Conservation (phyloP, 2,113 vertebrate species). For the Paedocypris sp. region DNA sequence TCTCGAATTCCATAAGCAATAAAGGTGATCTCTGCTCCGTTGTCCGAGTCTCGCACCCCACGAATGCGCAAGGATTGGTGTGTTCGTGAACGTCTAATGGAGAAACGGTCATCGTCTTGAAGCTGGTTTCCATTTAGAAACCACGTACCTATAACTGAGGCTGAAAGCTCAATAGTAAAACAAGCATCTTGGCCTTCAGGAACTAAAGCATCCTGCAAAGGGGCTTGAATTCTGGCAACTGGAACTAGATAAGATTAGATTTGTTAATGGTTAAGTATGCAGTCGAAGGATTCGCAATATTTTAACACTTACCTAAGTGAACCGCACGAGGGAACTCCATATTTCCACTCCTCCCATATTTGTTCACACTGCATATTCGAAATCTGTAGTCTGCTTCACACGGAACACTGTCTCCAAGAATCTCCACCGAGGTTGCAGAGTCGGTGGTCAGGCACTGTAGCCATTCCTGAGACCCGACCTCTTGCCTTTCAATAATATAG, state of each 20-base stretch:
- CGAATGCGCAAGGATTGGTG: slow-evolving; percentile 74
- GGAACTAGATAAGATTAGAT: slow-evolving; percentile 61
- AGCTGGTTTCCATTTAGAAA: slow-evolving; percentile 71
- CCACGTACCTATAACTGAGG: slow-evolving; percentile 73
- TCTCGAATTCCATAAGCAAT: slow-evolving; percentile 69
- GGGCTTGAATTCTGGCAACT: slow-evolving; percentile 71
- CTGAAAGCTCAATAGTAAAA: slow-evolving; percentile 82
- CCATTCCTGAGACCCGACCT: slow-evolving; percentile 77
- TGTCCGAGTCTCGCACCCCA: slow-evolving; percentile 62
- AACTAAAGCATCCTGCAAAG: slow-evolving; percentile 71
- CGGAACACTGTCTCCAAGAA: slow-evolving; percentile 81
- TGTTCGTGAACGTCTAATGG: slow-evolving; percentile 50
- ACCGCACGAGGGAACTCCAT: slow-evolving; percentile 78
- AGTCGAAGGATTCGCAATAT: not conserved
- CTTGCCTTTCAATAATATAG: slow-evolving; percentile 82
- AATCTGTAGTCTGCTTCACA: slow-evolving; percentile 82
- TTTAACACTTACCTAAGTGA: slow-evolving; percentile 70
- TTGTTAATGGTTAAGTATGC: not conserved
- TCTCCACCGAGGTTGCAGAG: slow-evolving; percentile 72
- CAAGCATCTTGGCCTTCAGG: slow-evolving; percentile 65
- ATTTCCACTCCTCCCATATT: slow-evolving; percentile 77
- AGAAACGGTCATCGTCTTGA: slow-evolving; percentile 61
- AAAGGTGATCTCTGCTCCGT: slow-evolving; percentile 74
- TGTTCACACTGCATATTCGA: slow-evolving; percentile 76
- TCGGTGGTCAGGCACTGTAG: slow-evolving; percentile 83